phyloP scores from a whole-genome alignment of 2,797 vertebrate species.

The Myotis daubentonii region DNA sequence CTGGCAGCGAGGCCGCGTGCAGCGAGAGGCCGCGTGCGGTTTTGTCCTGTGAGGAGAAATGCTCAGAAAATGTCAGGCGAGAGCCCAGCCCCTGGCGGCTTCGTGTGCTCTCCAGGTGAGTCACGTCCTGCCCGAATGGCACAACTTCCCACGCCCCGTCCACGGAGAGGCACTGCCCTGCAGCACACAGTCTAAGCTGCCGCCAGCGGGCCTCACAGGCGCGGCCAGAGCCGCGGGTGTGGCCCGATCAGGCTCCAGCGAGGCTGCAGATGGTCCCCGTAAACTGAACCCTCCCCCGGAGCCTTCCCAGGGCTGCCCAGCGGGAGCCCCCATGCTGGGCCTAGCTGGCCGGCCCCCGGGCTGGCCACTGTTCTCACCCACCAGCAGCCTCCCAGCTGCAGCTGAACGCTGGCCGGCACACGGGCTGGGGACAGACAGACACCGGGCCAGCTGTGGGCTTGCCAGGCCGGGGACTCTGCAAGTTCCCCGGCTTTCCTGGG shows the following conservation, averaged over 20 bases:
- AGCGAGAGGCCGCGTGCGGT: fast-evolving
- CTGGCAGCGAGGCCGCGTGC: neutral
- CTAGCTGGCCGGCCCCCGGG: neutral
- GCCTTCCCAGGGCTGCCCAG: neutral
- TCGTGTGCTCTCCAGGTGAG: too few relatives aligned
- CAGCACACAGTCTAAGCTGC: neutral
- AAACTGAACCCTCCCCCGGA: neutral
- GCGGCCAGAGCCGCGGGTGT: neutral
- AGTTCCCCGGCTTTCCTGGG: neutral
- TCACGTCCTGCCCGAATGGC: too few relatives aligned
- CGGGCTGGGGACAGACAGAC: neutral
- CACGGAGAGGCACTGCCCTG: neutral
- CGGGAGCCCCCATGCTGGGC: neutral
- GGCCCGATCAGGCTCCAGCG: neutral
- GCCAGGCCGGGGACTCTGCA: neutral
- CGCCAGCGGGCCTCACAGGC: too few relatives aligned
- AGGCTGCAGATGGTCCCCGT: neutral
- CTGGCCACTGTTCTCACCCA: fast-evolving
- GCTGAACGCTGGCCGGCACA: fast-evolving
- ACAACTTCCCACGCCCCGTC: neutral
- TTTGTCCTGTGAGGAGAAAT: too few relatives aligned
- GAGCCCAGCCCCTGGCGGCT: fast-evolving
- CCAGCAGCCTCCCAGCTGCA: fast-evolving
- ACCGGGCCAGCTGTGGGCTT: neutral
- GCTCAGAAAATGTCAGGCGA: neutral